Evolutionary conservation across 1,140 invertebrate genomes (phyloP), one percentile per base, ranked within the genome.

Genomic region (Cydia fagiglandana): DNA sequence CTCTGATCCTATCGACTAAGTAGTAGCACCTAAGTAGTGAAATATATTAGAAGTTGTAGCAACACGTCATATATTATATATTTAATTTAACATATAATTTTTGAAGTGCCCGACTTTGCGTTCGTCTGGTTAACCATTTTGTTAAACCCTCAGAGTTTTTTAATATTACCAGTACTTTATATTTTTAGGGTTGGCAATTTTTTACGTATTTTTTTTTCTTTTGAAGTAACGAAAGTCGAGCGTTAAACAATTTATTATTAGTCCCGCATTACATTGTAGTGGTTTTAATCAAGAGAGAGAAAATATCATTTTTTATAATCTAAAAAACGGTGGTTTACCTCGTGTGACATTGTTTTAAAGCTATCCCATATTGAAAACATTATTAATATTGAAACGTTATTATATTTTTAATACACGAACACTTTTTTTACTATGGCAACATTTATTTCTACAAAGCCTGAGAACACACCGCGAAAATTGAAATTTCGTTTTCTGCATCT

Each of bases 321-420:
- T 88, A 90, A 85, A 24, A 84, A 85, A 84, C 90, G 89, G 90
- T 92, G 90, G 90, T 92, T 82, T 86, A 82, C 78, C 79, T 91
- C 88, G 86, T 91, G 88, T 87, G 87, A 91, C 84, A 88, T 83
- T 81, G 83, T 83, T 78, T 86, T 91, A 91, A 91, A 91, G 89
- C 89, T 91, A 86, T 77, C 81, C 81, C 79, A 73, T 76, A 73
- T 73, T 76, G 68, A 38, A 76, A 81, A 78, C 73, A 76, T 74
- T 77, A 78, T 78, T 80, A 81, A 66, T 78, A 81, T 81, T 82
- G 76, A 77, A 76, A 73, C 73, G 45, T 47, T 53, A 50, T 73
- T 50, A 73, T 73, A 73, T 50, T 50, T 73, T 73, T 77, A 75
- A 75, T 76, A 84, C 75, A 86, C 83, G 81, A 88, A 88, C 85